Percentiles rank a stretch among this genome's conserved stretches.
Evolutionary conservation across 2,888 invertebrate species (phyloP).

Genomic region (Leptinotarsa juncta): DNA sequence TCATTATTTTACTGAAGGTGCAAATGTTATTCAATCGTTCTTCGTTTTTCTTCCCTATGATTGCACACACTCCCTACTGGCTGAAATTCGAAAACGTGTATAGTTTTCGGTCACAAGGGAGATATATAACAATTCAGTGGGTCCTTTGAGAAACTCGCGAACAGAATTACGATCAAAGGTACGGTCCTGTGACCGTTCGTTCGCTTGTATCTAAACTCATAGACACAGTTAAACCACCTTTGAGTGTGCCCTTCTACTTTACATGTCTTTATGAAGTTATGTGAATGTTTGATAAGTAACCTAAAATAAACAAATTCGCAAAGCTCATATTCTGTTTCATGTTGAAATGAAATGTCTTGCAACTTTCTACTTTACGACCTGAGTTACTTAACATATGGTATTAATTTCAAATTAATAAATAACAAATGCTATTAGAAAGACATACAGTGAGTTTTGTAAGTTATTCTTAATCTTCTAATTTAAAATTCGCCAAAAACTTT

Average conservation of each 20-base stretch:
- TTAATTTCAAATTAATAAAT: neutral
- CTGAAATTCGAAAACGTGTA: constrained; percentile 25
- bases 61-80: constrained; percentile 2
- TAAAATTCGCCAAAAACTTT: no score
- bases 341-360: neutral
- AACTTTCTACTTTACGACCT: neutral
- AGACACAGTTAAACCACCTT: constrained; percentile 40
- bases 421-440: neutral
- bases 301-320: constrained; percentile 22
- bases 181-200: constrained; percentile 45
- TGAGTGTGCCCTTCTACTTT: constrained; percentile 34
- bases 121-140: constrained; percentile 48
- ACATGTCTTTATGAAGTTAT: constrained; percentile 33
- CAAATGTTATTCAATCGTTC: neutral
- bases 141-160: constrained; percentile 38
- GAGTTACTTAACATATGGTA: neutral
- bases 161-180: constrained; percentile 53
- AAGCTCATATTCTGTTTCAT: neutral
- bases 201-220: constrained; percentile 51
- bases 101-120: constrained; percentile 36
- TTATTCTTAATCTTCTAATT: no score
- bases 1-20: neutral
- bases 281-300: constrained; percentile 32
- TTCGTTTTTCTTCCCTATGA: constrained; percentile 20
- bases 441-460: no score